phyloP scores from a whole-genome alignment of 2,888 invertebrate species.

The Synanthedon formicaeformis region DNA sequence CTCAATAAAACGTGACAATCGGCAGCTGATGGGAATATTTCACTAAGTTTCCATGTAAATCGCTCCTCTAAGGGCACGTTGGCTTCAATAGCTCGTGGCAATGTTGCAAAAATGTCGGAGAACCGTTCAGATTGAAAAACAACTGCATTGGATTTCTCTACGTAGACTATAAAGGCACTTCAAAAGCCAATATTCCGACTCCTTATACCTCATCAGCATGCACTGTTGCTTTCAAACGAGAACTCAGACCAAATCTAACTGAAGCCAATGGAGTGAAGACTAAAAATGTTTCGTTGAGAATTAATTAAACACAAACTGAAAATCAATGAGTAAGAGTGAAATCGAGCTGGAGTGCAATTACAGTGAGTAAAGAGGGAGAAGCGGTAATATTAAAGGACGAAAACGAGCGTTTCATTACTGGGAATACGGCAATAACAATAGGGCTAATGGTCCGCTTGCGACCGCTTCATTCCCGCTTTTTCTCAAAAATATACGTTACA shows the following conservation, averaged over 20 bases:
- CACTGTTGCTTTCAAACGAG: slow-evolving; percentile 33
- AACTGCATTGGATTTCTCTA: slow-evolving; percentile 39
- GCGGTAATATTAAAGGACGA: slow-evolving; percentile 59
- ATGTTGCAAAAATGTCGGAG: slow-evolving; percentile 37
- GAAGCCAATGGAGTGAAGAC: slow-evolving; percentile 8
- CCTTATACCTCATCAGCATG: slow-evolving; percentile 47
- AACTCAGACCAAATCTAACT: slow-evolving; percentile 8
- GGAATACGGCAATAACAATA: slow-evolving; percentile 66
- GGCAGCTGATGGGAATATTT: slow-evolving; percentile 61
- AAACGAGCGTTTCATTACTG: slow-evolving; percentile 66
- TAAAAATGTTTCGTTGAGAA: slow-evolving; percentile 26
- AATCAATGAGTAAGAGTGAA: slow-evolving; percentile 44
- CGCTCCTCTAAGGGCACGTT: slow-evolving; percentile 30
- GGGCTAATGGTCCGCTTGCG: slow-evolving; percentile 56
- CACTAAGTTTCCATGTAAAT: slow-evolving; percentile 62
- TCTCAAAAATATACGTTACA: slow-evolving; percentile 40
- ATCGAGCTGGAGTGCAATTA: slow-evolving; percentile 47
- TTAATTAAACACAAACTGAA: slow-evolving; percentile 43
- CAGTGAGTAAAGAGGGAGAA: slow-evolving; percentile 48
- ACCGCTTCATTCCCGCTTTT: slow-evolving; percentile 49
- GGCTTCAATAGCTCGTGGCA: slow-evolving; percentile 29
- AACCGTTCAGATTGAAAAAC: slow-evolving; percentile 38
- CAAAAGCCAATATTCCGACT: slow-evolving; percentile 43
- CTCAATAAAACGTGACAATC: slow-evolving; percentile 63
- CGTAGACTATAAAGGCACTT: slow-evolving; percentile 32